Evolutionary conservation across 2,113 vertebrate genomes (phyloP).

Genomic region (Poeciliopsis retropinna): DNA sequence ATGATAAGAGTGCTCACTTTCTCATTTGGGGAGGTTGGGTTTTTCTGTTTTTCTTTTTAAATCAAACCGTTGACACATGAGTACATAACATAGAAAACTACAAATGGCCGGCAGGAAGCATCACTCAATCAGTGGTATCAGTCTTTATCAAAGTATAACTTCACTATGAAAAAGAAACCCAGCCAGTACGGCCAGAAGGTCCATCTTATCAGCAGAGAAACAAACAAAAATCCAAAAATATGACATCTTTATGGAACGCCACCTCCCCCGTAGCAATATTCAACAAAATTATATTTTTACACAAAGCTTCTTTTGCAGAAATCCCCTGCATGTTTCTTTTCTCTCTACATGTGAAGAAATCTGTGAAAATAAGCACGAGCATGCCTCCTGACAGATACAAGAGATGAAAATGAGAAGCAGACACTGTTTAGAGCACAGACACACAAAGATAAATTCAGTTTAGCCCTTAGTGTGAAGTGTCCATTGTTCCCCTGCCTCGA

Average conservation of each 20-base stretch:
- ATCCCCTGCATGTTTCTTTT: slow-evolving; percentile 40
- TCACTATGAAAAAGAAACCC: slow-evolving; percentile 12
- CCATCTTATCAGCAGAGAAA: slow-evolving; percentile 47
- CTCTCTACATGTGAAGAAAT: slow-evolving; percentile 22
- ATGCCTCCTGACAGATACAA: slow-evolving; percentile 56
- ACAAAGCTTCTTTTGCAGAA: slow-evolving; percentile 42
- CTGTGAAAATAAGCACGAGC: slow-evolving; percentile 40
- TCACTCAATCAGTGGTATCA: slow-evolving; percentile 30
- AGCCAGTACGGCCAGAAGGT: slow-evolving; percentile 44
- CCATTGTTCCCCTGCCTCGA: slow-evolving; percentile 23
- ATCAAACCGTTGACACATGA: slow-evolving; percentile 43
- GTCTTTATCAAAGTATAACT: not conserved
- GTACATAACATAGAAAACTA: slow-evolving; percentile 41
- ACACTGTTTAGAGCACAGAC: slow-evolving; percentile 72
- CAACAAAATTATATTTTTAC: slow-evolving; percentile 31
- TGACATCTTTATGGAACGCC: slow-evolving; percentile 53
- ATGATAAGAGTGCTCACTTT: slow-evolving; percentile 45
- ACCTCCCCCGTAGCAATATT: not conserved
- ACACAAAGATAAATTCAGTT: slow-evolving; percentile 72
- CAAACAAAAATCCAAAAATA: slow-evolving; percentile 35
- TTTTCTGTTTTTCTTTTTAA: not conserved
- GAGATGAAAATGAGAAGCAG: slow-evolving; percentile 52
- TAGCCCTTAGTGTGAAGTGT: slow-evolving; percentile 84
- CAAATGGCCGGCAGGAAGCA: slow-evolving; percentile 44
- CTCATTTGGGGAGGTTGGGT: slow-evolving; percentile 11